These are phyloP conservation scores for Nerophis lumbriciformis DNA, from an alignment of 2,113 vertebrate species.

Conservation along the genomic window DNA sequence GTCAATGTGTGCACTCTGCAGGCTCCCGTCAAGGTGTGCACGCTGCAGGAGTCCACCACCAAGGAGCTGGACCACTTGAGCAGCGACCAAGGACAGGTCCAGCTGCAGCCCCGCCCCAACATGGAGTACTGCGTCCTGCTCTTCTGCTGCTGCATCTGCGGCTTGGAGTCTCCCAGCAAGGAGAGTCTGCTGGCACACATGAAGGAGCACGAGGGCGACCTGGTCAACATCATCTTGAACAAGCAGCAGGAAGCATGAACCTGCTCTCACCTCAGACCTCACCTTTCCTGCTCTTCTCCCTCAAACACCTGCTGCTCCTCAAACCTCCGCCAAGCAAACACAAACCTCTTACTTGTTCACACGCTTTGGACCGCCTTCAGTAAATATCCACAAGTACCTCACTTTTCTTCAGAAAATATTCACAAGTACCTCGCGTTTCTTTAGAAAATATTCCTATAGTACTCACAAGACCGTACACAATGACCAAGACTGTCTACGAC, in stretches of 20 bases:
- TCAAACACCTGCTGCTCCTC: not conserved
- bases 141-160: slow-evolving; percentile 97
- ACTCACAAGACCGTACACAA: too few relatives aligned
- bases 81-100: slow-evolving; percentile 29
- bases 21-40: not conserved
- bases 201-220: slow-evolving; percentile 97
- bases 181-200: slow-evolving; percentile 96
- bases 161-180: slow-evolving; percentile 94
- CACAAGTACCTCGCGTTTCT: too few relatives aligned
- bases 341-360: too few relatives aligned
- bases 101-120: slow-evolving; percentile 26
- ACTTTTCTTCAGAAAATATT: too few relatives aligned
- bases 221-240: slow-evolving; percentile 95
- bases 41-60: slow-evolving; percentile 28
- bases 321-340: not conserved
- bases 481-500: too few relatives aligned
- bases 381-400: too few relatives aligned
- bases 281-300: not conserved
- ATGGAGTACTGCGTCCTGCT: slow-evolving; percentile 90
- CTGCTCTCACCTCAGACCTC: not conserved
- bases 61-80: not conserved
- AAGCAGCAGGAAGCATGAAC: slow-evolving; percentile 76
- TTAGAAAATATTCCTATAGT: too few relatives aligned
- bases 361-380: too few relatives aligned
- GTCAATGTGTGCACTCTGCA: slow-evolving; percentile 35